These are phyloP conservation scores for Polydrusus tereticollis DNA, from an alignment of 2,888 invertebrate species.

Conservation along the genomic window DNA sequence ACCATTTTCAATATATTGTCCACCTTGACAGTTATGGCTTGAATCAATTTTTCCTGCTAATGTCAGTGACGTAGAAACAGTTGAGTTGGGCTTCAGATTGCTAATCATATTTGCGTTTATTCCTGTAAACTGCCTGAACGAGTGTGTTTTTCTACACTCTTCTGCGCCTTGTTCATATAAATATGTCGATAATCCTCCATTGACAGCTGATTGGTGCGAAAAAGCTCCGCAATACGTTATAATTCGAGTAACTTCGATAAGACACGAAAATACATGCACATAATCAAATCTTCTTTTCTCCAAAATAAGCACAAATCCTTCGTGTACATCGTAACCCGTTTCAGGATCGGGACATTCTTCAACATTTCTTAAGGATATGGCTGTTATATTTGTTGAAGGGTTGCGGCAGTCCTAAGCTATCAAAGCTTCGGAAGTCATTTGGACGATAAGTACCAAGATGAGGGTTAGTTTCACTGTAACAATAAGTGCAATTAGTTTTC, in stretches of 20 bases:
- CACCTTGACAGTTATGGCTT: neutral
- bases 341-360: conserved; percentile 1
- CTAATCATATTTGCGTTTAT: conserved; percentile 4
- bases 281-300: conserved; percentile 10
- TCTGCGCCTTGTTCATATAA: conserved; percentile 2
- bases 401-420: conserved; percentile 28
- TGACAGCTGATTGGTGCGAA: no score
- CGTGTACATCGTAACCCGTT: neutral
- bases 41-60: conserved; percentile 1
- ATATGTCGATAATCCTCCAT: no score
- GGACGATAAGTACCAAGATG: neutral
- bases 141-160: conserved; percentile 8
- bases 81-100: conserved; percentile 3
- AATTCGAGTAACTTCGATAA: conserved; percentile 1
- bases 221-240: no score
- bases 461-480: neutral
- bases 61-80: no score
- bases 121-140: conserved; percentile 6
- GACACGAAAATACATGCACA: conserved; percentile 1
- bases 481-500: neutral
- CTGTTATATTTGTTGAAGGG: conserved; percentile 20
- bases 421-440: neutral
- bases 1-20: no score
- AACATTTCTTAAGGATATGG: no score
- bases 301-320: conserved; percentile 12